Evolutionary conservation across 2,113 vertebrate genomes (phyloP).

Genomic region (Neofelis nebulosa): DNA sequence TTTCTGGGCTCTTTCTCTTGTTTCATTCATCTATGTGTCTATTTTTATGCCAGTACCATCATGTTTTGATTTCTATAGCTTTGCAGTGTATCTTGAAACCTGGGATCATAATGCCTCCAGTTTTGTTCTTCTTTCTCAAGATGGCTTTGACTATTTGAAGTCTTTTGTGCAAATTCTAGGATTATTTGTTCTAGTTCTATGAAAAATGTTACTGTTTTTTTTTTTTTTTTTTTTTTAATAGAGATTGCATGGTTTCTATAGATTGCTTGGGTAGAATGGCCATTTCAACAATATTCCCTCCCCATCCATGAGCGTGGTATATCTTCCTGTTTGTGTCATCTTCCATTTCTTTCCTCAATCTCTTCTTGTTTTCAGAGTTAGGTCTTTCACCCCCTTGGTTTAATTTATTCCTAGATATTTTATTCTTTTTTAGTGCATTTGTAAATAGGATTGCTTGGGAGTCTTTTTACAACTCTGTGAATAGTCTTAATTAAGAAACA

Average conservation of each 20-base stretch:
- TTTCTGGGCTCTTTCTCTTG: background rate
- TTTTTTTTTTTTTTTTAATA: background rate
- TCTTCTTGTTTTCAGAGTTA: background rate
- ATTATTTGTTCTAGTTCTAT: background rate
- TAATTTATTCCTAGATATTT: background rate
- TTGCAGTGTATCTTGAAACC: background rate
- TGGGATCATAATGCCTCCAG: background rate
- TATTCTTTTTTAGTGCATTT: background rate
- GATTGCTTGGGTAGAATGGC: background rate
- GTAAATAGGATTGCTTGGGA: background rate
- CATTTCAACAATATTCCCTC: background rate
- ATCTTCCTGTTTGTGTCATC: background rate
- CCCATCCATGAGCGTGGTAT: background rate
- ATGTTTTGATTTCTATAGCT: background rate
- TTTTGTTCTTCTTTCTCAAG: background rate
- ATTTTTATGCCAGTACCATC: background rate
- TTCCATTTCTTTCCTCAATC: background rate
- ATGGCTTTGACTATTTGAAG: background rate
- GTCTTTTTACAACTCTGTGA: background rate
- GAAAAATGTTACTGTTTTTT: background rate
- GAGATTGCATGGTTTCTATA: background rate
- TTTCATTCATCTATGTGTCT: background rate
- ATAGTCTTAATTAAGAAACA: background rate
- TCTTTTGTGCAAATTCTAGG: background rate
- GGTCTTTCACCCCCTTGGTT: background rate